Percentiles rank a stretch among this genome's conserved stretches.
Evolutionary conservation across 1,140 invertebrate species (phyloP).

Genomic region (Eupristina koningsbergeri): DNA sequence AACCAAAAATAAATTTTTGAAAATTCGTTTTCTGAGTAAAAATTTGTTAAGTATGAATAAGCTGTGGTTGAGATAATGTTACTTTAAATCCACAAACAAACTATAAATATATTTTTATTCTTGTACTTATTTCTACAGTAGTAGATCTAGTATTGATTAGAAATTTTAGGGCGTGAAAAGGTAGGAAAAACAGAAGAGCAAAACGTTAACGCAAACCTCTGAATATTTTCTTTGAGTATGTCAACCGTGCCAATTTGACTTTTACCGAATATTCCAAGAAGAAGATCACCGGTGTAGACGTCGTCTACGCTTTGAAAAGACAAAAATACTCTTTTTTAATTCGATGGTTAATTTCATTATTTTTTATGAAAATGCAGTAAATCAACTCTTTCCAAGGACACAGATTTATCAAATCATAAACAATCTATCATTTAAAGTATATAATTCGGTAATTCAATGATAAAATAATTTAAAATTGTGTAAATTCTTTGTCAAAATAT

Average conservation of each 20-base stretch:
- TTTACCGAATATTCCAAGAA: constrained; percentile 27
- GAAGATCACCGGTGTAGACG: constrained; percentile 80
- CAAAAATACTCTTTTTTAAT: constrained; percentile 83
- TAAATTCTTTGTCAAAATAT: too few species aligned
- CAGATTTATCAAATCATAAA: constrained; percentile 19
- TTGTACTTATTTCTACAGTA: too few species aligned
- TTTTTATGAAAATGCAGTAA: not conserved
- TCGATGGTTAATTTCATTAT: constrained; percentile 73
- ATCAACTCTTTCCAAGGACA: constrained; percentile 64
- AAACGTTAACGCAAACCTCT: constrained; percentile 80
- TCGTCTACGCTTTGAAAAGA: constrained; percentile 88
- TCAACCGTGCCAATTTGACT: constrained; percentile 9
- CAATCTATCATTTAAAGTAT: not conserved
- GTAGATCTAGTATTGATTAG: constrained; percentile 64
- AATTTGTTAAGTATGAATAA: too few species aligned
- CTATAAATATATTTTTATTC: too few species aligned
- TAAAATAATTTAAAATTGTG: too few species aligned
- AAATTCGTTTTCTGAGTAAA: too few species aligned
- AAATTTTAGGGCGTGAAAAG: constrained; percentile 80
- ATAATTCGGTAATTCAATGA: too few species aligned
- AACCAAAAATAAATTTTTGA: too few species aligned
- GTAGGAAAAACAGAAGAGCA: constrained; percentile 79
- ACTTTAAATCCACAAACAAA: too few species aligned
- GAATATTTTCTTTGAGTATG: constrained; percentile 55
- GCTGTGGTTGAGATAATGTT: too few species aligned